phyloP scores from a whole-genome alignment of 1,140 invertebrate species.

The Drosophila willistoni region DNA sequence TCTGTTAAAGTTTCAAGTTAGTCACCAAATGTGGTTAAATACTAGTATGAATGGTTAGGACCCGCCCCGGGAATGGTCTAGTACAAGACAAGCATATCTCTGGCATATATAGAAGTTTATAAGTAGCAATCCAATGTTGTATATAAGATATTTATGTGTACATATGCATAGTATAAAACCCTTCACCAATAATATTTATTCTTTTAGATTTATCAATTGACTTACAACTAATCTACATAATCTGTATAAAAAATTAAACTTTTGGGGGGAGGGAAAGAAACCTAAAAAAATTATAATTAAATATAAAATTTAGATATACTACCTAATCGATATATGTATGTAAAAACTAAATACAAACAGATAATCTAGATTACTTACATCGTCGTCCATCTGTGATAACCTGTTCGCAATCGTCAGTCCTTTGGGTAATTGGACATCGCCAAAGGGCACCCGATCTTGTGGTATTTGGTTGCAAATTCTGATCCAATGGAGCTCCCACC shows the following conservation, averaged over 20 bases:
- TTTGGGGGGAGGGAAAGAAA: too few relatives aligned
- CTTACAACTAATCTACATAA: background rate
- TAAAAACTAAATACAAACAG: background rate
- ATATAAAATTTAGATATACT: background rate
- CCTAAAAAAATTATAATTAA: too few relatives aligned
- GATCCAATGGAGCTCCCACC: constrained; percentile 94
- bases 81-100: constrained; percentile 8
- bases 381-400: constrained; percentile 93
- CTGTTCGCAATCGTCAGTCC: constrained; percentile 89
- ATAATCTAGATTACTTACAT: constrained; percentile 86
- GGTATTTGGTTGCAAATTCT: constrained; percentile 93
- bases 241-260: background rate
- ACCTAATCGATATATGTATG: background rate
- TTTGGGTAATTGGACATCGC: constrained; percentile 90
- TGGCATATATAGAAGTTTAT: background rate
- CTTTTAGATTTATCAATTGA: background rate
- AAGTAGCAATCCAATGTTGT: background rate
- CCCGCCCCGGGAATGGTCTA: background rate
- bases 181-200: background rate
- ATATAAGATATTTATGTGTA: background rate
- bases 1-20: constrained; percentile 4
- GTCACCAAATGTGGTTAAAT: background rate
- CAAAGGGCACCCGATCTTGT: constrained; percentile 94
- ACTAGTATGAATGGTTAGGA: background rate
- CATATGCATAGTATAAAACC: background rate